Evolutionary conservation across 2,888 invertebrate genomes (phyloP).

Genomic region (Bellardia pandia): DNA sequence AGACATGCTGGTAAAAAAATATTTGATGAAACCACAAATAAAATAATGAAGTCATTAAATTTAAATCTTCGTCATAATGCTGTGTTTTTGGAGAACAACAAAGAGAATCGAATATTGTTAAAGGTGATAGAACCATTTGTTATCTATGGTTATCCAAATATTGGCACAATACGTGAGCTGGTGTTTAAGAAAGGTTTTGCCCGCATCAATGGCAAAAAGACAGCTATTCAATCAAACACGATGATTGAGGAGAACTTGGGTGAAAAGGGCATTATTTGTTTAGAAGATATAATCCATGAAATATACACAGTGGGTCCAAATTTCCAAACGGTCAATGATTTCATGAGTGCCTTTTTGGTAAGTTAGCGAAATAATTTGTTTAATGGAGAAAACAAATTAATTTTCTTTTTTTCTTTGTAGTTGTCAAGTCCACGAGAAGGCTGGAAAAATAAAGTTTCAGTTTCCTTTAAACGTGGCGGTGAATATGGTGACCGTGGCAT

Average conservation of each 20-base stretch:
- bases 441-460: slow-evolving; percentile 83
- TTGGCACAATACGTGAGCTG: slow-evolving; percentile 82
- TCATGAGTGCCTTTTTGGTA: slow-evolving; percentile 83
- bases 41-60: slow-evolving; percentile 79
- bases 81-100: slow-evolving; percentile 82
- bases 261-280: slow-evolving; percentile 82
- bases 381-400: not conserved
- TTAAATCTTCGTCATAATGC: slow-evolving; percentile 80
- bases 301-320: slow-evolving; percentile 83
- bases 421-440: slow-evolving; percentile 83
- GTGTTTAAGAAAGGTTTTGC: slow-evolving; percentile 84
- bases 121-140: slow-evolving; percentile 83
- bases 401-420: slow-evolving; percentile 74
- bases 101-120: slow-evolving; percentile 82
- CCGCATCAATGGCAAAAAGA: slow-evolving; percentile 80
- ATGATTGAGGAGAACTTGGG: slow-evolving; percentile 83
- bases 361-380: slow-evolving; percentile 58
- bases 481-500: slow-evolving; percentile 83
- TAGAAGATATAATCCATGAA: slow-evolving; percentile 84
- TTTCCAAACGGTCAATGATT: slow-evolving; percentile 80
- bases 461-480: slow-evolving; percentile 82
- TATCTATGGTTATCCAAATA: slow-evolving; percentile 81
- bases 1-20: slow-evolving; percentile 83
- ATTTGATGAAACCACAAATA: slow-evolving; percentile 81
- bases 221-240: slow-evolving; percentile 83